These are phyloP conservation scores for Stichopus chloronotus DNA, from an alignment of 35 echinoderm and acorn worm genomes.

Conservation along the genomic window DNA sequence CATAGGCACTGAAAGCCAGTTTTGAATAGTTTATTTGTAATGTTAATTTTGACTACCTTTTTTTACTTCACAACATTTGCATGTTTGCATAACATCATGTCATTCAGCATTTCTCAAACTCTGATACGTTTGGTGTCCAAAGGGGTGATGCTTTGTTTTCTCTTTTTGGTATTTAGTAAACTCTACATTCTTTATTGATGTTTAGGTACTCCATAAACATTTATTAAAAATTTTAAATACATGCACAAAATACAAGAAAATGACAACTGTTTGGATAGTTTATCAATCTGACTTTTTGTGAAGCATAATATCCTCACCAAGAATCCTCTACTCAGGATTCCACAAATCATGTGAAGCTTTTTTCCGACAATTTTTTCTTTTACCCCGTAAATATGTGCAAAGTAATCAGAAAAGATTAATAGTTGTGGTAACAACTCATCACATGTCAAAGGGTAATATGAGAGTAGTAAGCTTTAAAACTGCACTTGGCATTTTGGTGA, in stretches of 20 bases:
- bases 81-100: no score
- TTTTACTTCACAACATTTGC: no score
- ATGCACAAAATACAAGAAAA: neutral
- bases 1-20: no score
- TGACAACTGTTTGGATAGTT: neutral
- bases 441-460: neutral
- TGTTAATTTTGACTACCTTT: no score
- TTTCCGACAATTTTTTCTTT: neutral
- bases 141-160: no score
- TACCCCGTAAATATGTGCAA: neutral
- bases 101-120: no score
- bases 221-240: no score
- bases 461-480: neutral
- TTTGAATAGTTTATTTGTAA: no score
- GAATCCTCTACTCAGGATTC: neutral
- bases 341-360: neutral
- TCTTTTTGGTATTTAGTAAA: no score
- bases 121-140: no score
- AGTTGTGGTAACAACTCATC: neutral
- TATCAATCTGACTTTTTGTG: neutral
- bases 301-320: neutral
- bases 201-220: no score
- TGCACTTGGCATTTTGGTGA: neutral
- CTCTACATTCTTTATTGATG: no score
- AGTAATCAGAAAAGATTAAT: neutral